These are phyloP conservation scores for Aramus guarauna DNA, from an alignment of 2,113 vertebrate genomes.

Conservation along the genomic window DNA sequence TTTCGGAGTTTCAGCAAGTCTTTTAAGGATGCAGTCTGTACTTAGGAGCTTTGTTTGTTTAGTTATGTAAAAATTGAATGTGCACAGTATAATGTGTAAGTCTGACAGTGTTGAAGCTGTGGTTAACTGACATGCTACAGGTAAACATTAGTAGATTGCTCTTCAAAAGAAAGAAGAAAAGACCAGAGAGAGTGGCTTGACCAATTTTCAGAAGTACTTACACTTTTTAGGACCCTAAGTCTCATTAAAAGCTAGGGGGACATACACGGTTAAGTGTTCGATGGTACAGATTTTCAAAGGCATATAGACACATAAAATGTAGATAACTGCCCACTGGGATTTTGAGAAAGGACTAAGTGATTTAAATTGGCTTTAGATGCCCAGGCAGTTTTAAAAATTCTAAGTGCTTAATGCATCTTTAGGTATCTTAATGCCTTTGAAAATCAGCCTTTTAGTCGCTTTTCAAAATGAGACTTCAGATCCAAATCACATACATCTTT, in stretches of 20 bases:
- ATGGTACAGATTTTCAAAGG: constrained; percentile 53
- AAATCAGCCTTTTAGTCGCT: constrained; percentile 25
- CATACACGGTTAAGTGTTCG: constrained; percentile 42
- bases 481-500: not conserved
- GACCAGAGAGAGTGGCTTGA: not conserved
- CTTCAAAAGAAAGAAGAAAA: not conserved
- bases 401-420: constrained; percentile 54
- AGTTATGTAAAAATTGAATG: not conserved
- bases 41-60: not conserved
- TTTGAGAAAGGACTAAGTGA: constrained; percentile 52
- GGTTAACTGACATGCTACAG: not conserved
- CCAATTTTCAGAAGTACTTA: constrained; percentile 40
- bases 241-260: constrained; percentile 26
- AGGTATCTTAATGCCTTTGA: constrained; percentile 42
- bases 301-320: constrained; percentile 30
- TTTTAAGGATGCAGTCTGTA: not conserved
- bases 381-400: constrained; percentile 19
- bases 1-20: not conserved
- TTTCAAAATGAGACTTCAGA: not conserved
- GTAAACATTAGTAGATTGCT: not conserved
- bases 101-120: not conserved
- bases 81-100: not conserved
- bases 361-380: constrained; percentile 39
- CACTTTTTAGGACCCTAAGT: constrained; percentile 6
- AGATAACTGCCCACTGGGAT: constrained; percentile 30